These are phyloP conservation scores for Crotalus tigris DNA, from an alignment of 2,113 vertebrate genomes.

Conservation along the genomic window DNA sequence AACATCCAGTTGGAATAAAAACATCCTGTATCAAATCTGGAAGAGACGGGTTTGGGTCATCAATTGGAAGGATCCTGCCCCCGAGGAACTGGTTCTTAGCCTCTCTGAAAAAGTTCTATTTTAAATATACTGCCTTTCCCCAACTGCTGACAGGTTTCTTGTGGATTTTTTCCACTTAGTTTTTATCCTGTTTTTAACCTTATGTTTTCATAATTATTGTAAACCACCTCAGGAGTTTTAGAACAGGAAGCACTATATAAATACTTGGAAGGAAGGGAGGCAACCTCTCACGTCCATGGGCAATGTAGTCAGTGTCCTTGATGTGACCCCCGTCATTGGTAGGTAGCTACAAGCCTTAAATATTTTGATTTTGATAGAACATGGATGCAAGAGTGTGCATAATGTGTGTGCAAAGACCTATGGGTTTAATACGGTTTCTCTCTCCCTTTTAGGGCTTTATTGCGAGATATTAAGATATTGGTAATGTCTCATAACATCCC, in stretches of 20 bases:
- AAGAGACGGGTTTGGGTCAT: background rate
- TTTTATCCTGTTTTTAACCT: background rate
- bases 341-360: background rate
- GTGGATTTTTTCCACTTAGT: background rate
- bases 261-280: background rate
- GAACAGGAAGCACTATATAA: background rate
- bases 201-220: background rate
- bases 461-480: constrained; percentile 63
- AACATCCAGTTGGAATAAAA: background rate
- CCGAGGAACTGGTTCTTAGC: background rate
- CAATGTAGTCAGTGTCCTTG: background rate
- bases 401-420: background rate
- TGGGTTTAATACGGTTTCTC: background rate
- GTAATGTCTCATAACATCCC: constrained; percentile 68
- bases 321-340: background rate
- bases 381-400: background rate
- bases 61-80: background rate
- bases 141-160: background rate
- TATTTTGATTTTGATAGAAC: background rate
- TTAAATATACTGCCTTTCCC: background rate
- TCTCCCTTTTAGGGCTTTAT: constrained; percentile 43
- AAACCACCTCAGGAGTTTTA: background rate
- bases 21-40: background rate
- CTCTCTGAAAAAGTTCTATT: background rate
- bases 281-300: background rate